Base-by-base conservation (phyloP, 53 echinoderm and acorn worm genomes). In the Paelopatides confundens region DNA sequence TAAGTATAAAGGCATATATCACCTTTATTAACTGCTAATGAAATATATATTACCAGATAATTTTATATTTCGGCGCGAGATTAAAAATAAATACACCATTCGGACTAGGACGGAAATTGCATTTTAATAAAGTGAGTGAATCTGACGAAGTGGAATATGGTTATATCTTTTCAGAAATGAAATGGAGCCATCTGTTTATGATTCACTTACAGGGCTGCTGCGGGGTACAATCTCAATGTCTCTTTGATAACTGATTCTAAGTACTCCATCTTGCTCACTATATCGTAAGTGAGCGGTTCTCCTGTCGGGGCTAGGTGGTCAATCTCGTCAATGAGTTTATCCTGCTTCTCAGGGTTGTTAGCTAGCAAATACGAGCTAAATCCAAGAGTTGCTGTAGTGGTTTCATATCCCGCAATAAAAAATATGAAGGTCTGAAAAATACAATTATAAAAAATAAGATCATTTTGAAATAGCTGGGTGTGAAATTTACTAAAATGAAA, bases 361-460 rank as follows among this genome's bases (percentile, higher is more conserved):
- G 95, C 95, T 37, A 95, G 87, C 50, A 65, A 5, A 36, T 93
- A 93, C 30, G 88, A 62, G 53, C 82, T 53, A 53, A 77, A 87
- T 31, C 90, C 86, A 2, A 95, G 87, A 15, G 93, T 78, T 23
- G 85, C 82, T 49, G 52, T 82, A 29, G 87, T 89, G 23, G 95
- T 93, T 71, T 95, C 95, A 69, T 86, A 95, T 1, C 95, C 95
- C 43, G 93, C 95, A 0, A 95, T 8, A 51, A 93, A 89, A 86
- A 95, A 95, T 0, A 47, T 43, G 37, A 95, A 34, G 13, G 87
- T 83, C 95, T 95, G 79, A 18, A 7, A 46, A 3, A 24, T 10
- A n/a, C 38, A 71, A 8, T 8, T 10, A 43, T 8, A 43, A 43
- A 43, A 43, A 7, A 43, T 10, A 43, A 43, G 8, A n/a, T n/a